phyloP scores from a whole-genome alignment of 2,888 invertebrate genomes.

The Leucoma salicis region DNA sequence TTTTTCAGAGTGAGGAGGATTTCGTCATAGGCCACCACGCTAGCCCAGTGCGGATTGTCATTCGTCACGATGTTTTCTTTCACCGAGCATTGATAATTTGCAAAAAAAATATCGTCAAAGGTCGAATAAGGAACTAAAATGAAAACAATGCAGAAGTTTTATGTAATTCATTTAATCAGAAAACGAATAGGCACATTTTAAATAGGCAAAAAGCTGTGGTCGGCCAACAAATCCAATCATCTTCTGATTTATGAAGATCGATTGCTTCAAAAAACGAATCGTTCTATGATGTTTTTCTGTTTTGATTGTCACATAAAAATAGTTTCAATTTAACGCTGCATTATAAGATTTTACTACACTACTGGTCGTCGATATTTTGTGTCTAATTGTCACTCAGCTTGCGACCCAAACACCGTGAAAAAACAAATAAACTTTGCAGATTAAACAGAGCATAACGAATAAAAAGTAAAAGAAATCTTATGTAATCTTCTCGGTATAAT shows the following conservation, averaged over 20 bases:
- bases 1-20: too few species aligned
- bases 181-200: too few species aligned
- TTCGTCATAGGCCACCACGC: too few species aligned
- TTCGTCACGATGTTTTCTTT: too few species aligned
- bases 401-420: conserved; percentile 1
- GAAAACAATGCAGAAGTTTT: too few species aligned
- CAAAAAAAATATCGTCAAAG: too few species aligned
- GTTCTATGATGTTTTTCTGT: neutral
- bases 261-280: neutral
- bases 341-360: neutral
- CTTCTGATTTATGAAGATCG: neutral
- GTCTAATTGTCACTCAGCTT: neutral
- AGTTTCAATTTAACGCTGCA: neutral
- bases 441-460: conserved; percentile 26
- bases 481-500: conserved; percentile 31
- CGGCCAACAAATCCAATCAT: too few species aligned
- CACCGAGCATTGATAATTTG: too few species aligned
- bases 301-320: neutral
- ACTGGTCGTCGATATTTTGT: neutral
- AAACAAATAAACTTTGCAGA: conserved; percentile 14
- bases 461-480: conserved; percentile 29
- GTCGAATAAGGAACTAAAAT: too few species aligned
- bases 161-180: too few species aligned
- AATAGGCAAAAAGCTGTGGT: too few species aligned
- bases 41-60: too few species aligned